Base-by-base conservation (phyloP, 2,797 vertebrate genomes). In the Gymnoscopelus microlampas region DNA sequence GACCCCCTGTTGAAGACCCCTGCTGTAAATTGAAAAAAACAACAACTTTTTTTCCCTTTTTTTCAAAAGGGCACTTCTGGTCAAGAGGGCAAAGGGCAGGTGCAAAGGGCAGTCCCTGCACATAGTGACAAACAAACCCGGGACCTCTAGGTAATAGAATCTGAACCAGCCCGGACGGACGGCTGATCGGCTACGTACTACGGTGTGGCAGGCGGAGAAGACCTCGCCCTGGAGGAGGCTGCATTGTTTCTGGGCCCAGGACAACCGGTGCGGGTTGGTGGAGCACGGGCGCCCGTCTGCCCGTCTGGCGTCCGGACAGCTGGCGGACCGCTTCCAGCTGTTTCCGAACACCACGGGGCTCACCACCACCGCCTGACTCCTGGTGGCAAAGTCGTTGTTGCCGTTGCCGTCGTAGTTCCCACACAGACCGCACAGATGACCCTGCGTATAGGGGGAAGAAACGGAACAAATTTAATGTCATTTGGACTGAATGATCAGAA, bases 401-500 rank as follows among this genome's bases (percentile, higher is more conserved):
- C 92, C 87, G 13, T 93, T 94, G 61, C 80, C 87, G 23, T 96
- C 95, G 39, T 92, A 94, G 78, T 94, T 95, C 61, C 96, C 95
- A 0, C 95, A 97, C 26, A 96, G 91, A n/a, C 96, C 96, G n/a
- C 95, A 96, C 47, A 96, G 85, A 0, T 77, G 71, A 26, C 93
- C 94, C 96, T 97, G 26, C 19, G 19, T 29, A 29, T 3, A 29
- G 2, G 26, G 26, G 26, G 26, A 29, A 29, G 26, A 29, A 4
- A 29, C 26, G 2, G 26, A 29, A 29, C 26, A 29, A 19, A 4
- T 29, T 1, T 29, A 29, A 3, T 1, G 26, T 29, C 26, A 29
- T 19, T 19, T 19, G 19, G 19, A 19, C 19, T 19, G 19, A 19
- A 19, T 19, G 19, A 19, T 19, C 19, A 19, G 19, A 19, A 19